These are phyloP conservation scores for Ptychodera flava DNA, from an alignment of 35 echinoderm and acorn worm species.

Conservation along the genomic window DNA sequence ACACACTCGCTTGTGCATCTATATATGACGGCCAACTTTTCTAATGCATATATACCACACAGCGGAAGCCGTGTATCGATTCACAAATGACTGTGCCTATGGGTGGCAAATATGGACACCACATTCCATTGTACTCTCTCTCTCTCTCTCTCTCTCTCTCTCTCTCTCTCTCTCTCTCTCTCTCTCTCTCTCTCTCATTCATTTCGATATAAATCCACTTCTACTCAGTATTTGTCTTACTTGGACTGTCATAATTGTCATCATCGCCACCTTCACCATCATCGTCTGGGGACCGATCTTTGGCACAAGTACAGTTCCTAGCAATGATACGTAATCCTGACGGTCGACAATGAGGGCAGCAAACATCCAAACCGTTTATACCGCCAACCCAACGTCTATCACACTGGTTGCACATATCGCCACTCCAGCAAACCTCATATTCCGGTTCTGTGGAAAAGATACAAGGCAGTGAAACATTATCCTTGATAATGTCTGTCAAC, in stretches of 20 bases:
- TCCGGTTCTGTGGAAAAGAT: not conserved
- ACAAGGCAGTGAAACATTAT: too few relatives aligned
- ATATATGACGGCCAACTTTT: too few relatives aligned
- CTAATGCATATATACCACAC: not conserved
- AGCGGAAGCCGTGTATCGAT: not conserved
- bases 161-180: too few relatives aligned
- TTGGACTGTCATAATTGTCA: not conserved
- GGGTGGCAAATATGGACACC: not conserved
- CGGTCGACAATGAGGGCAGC: not conserved
- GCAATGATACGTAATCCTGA: not conserved
- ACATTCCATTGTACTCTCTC: too few relatives aligned
- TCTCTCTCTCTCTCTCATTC: not conserved
- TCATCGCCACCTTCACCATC: not conserved
- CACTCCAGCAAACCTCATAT: not conserved
- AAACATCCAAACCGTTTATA: not conserved
- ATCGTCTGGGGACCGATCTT: not conserved
- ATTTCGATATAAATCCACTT: not conserved
- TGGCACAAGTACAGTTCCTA: not conserved
- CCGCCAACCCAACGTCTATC: not conserved
- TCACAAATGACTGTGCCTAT: not conserved
- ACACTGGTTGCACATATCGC: not conserved
- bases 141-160: too few relatives aligned
- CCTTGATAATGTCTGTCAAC: too few relatives aligned
- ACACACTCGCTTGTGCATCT: too few relatives aligned
- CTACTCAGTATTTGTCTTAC: not conserved